Conservation (phyloP, 1,140 invertebrate genomes). For the Lethrus apterus region DNA sequence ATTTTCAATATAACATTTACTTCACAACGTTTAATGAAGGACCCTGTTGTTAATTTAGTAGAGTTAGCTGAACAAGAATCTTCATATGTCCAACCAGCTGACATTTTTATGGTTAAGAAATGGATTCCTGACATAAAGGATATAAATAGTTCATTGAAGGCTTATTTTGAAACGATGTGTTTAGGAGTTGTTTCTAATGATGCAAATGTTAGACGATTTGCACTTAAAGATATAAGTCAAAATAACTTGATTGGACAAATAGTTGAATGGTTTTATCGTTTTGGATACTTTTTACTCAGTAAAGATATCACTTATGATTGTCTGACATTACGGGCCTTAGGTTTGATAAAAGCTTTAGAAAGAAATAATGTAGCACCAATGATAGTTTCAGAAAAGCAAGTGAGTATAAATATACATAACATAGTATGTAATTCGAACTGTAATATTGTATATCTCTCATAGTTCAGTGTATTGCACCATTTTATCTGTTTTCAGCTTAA, state of each 20-base stretch:
- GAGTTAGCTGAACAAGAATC: slow-evolving; percentile 29
- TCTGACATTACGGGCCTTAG: slow-evolving; percentile 29
- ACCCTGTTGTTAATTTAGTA: slow-evolving; percentile 32
- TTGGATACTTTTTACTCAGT: slow-evolving; percentile 34
- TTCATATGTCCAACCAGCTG: slow-evolving; percentile 26
- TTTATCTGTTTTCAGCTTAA: slow-evolving; percentile 24
- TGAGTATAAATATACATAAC: slow-evolving; percentile 13
- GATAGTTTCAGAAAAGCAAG: slow-evolving; percentile 28
- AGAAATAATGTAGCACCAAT: slow-evolving; percentile 28
- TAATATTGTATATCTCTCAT: background rate
- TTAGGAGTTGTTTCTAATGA: slow-evolving; percentile 28
- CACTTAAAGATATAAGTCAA: slow-evolving; percentile 30
- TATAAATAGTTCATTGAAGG: slow-evolving; percentile 21
- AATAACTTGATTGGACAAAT: slow-evolving; percentile 34
- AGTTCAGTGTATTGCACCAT: background rate
- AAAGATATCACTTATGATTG: slow-evolving; percentile 35
- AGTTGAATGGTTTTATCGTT: slow-evolving; percentile 37
- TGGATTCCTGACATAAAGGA: slow-evolving; percentile 29
- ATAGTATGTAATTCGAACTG: background rate
- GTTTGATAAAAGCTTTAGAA: slow-evolving; percentile 33
- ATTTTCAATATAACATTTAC: background rate
- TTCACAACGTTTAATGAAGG: slow-evolving; percentile 22
- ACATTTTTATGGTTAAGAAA: slow-evolving; percentile 22
- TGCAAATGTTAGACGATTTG: slow-evolving; percentile 24
- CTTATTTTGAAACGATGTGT: slow-evolving; percentile 34